Conservation (phyloP, 2,113 vertebrate species). For the Stictonetta naevosa region DNA sequence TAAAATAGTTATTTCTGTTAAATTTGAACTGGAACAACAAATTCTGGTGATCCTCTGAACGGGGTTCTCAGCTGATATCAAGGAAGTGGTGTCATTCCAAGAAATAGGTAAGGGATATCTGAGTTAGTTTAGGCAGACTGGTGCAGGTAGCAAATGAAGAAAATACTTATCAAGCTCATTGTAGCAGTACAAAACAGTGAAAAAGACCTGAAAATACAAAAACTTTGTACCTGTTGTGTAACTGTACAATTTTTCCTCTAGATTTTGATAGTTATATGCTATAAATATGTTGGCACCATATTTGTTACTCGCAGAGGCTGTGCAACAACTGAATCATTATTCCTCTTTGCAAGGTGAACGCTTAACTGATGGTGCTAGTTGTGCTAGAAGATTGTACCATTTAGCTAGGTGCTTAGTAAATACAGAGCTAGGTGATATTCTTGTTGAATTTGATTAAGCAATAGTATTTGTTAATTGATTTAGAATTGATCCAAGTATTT, state of each 20-base stretch:
- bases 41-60: neutral
- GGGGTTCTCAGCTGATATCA: neutral
- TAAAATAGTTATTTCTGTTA: neutral
- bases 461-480: neutral
- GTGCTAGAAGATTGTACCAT: neutral
- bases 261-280: neutral
- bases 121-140: neutral
- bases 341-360: neutral
- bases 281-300: fast-evolving
- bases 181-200: neutral
- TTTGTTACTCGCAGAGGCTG: neutral
- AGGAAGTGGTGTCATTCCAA: neutral
- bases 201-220: neutral
- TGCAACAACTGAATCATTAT: neutral
- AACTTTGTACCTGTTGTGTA: neutral
- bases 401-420: neutral
- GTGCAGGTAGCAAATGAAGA: neutral
- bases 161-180: neutral
- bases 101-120: neutral
- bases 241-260: neutral
- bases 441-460: neutral
- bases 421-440: neutral
- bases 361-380: neutral
- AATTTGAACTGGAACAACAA: neutral
- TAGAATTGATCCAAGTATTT: neutral